A percentile compares a stretch with the other conserved stretches of the same genome.
Conservation (phyloP, 2,888 invertebrate genomes). For the Synanthedon vespiformis region DNA sequence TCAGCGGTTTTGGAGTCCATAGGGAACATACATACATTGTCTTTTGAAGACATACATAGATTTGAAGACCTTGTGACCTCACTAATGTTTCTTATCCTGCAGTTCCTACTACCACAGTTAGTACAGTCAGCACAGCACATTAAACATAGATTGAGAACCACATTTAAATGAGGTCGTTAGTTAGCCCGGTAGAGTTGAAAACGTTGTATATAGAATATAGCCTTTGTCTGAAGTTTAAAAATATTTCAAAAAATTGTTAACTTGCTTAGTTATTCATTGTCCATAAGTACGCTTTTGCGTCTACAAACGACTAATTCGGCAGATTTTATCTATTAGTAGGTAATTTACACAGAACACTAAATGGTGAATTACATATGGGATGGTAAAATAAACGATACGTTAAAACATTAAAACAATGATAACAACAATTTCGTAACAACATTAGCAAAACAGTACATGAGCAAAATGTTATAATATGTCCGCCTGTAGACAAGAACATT, state of each 20-base stretch:
- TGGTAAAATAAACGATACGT: constrained; percentile 3
- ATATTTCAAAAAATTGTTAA: constrained; percentile 48
- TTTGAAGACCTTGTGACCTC: no score
- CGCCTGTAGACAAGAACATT: constrained; percentile 1
- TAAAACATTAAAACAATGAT: constrained; percentile 7
- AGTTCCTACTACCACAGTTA: background rate
- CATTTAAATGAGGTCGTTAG: constrained; percentile 23
- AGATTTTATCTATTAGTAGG: constrained; percentile 40
- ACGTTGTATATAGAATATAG: constrained; percentile 36
- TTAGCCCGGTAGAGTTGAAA: constrained; percentile 28
- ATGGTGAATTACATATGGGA: constrained; percentile 28
- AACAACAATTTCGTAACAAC: constrained; percentile 2
- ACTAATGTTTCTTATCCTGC: no score
- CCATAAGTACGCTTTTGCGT: constrained; percentile 26
- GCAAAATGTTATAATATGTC: constrained; percentile 1
- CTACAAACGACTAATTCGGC: constrained; percentile 65
- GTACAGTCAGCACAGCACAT: constrained; percentile 3
- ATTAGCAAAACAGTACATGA: constrained; percentile 6
- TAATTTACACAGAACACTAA: constrained; percentile 55
- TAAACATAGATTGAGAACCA: constrained; percentile 12
- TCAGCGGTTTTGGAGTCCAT: no score
- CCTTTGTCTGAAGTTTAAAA: constrained; percentile 40
- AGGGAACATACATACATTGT: no score
- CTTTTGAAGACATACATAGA: no score
- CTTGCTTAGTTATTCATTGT: constrained; percentile 28